Evolutionary conservation across 2,888 invertebrate genomes (phyloP).

Genomic region (Pyrrhosoma nymphula): DNA sequence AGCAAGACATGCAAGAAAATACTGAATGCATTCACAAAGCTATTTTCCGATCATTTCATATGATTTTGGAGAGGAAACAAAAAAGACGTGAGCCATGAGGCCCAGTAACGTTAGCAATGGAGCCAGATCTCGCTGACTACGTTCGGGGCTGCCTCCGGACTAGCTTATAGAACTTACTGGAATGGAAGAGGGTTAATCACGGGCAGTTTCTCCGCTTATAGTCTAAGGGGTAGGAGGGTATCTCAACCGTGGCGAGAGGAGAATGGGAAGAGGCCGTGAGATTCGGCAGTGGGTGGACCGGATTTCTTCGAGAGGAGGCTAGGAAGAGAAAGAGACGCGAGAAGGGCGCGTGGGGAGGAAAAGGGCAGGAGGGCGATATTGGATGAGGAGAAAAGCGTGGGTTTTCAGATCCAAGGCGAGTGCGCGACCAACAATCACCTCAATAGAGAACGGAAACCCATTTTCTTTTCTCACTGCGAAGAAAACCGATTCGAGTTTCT

Average conservation of each 20-base stretch:
- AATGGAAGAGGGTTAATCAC: neutral
- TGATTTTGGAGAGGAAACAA: neutral
- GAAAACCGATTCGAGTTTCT: neutral
- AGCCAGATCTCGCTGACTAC: neutral
- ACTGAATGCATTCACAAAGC: too few species aligned
- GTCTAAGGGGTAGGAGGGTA: neutral
- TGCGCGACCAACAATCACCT: neutral
- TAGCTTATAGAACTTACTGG: neutral
- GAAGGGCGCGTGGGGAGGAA: neutral
- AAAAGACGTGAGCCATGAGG: neutral
- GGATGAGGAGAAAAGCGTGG: neutral
- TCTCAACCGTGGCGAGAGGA: neutral
- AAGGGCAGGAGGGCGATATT: neutral
- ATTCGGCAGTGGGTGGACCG: conserved; percentile 31
- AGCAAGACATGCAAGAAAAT: too few species aligned
- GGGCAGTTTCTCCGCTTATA: neutral
- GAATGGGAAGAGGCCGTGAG: neutral
- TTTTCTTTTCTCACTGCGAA: neutral
- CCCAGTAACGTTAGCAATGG: neutral
- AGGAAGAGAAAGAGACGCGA: neutral
- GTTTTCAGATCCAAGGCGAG: neutral
- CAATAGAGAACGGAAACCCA: neutral
- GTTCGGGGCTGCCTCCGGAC: neutral
- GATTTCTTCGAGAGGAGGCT: neutral
- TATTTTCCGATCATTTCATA: too few species aligned